A percentile compares a stretch with the other conserved stretches of the same genome.
Evolutionary conservation across 35 echinoderm and acorn worm genomes (phyloP).

Genomic region (Holothuria glaberrima): DNA sequence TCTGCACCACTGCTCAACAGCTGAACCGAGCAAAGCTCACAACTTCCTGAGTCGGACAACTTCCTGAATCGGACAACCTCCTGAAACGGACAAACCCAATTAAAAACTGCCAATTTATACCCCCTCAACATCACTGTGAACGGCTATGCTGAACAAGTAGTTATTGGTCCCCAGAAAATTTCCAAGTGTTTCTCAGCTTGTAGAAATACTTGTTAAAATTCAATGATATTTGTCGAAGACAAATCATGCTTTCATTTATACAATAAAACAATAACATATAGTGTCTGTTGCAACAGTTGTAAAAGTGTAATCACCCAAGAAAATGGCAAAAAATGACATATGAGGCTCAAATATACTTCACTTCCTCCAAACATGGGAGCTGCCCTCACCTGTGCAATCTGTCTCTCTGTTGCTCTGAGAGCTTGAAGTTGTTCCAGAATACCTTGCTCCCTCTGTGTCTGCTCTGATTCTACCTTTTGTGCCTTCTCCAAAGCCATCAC

Average conservation of each 20-base stretch:
- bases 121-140: too few species aligned
- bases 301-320: too few species aligned
- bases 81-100: too few species aligned
- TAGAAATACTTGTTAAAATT: too few species aligned
- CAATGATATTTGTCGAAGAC: not conserved
- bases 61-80: too few species aligned
- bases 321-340: not conserved
- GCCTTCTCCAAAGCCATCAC: slow-evolving; percentile 68
- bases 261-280: not conserved
- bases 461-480: slow-evolving; percentile 75
- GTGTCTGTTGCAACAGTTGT: not conserved
- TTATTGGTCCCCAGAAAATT: too few species aligned
- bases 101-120: too few species aligned
- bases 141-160: too few species aligned
- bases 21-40: too few species aligned
- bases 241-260: not conserved
- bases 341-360: not conserved
- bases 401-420: slow-evolving; percentile 69
- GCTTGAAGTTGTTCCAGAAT: slow-evolving; percentile 66
- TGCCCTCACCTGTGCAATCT: slow-evolving; percentile 79
- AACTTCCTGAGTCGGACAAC: too few species aligned
- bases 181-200: too few species aligned
- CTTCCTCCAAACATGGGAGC: not conserved
- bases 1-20: too few species aligned
- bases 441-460: slow-evolving; percentile 57